A percentile compares a stretch with the other conserved stretches of the same genome.
phyloP scores from a whole-genome alignment of 1,140 invertebrate genomes.

The Chionoecetes opilio region DNA sequence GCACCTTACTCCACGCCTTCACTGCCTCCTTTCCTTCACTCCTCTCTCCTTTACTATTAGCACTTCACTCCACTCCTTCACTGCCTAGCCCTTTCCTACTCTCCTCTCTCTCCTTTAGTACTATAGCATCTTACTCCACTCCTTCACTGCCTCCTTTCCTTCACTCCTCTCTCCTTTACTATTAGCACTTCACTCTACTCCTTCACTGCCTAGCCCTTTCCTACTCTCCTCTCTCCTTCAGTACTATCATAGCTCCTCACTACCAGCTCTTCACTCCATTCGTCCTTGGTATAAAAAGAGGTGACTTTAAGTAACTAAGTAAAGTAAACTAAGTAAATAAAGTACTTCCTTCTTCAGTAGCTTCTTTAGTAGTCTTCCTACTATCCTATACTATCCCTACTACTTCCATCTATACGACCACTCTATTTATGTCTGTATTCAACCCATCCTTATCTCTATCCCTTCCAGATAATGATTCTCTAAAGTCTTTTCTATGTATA shows the following conservation, averaged over 20 bases:
- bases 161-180: not conserved
- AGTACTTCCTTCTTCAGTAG: not conserved
- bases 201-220: not conserved
- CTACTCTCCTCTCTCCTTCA: not conserved
- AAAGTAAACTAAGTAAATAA: too few species aligned
- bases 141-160: not conserved
- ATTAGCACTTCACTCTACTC: not conserved
- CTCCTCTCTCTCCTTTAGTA: not conserved
- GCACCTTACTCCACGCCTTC: not conserved
- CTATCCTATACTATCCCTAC: too few species aligned
- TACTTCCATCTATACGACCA: too few species aligned
- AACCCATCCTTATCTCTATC: too few species aligned
- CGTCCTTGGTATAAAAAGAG: too few species aligned
- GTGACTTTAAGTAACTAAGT: too few species aligned
- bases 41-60: not conserved
- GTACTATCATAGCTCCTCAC: too few species aligned
- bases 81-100: not conserved
- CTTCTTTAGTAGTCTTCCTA: not conserved
- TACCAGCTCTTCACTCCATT: too few species aligned
- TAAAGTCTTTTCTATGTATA: too few species aligned
- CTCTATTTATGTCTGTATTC: too few species aligned
- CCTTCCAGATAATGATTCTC: too few species aligned
- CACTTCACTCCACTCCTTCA: not conserved
- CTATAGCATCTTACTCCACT: too few species aligned
- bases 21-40: not conserved